Base-by-base conservation (phyloP, 2,797 vertebrate genomes). In the Coracias cyanogaster region DNA sequence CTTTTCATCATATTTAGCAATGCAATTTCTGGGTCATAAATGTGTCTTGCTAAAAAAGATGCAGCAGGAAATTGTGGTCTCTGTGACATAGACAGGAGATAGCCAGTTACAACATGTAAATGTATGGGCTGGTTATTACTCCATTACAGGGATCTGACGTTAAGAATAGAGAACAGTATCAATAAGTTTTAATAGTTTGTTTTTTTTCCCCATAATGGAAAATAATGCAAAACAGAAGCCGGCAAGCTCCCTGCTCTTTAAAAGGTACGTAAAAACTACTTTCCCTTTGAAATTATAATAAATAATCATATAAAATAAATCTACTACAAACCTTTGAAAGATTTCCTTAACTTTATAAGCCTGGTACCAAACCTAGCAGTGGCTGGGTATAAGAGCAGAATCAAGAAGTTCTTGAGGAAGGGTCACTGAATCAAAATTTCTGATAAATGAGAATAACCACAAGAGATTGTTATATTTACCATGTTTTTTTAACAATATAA, bases 11-110 rank as follows among this genome's bases (percentile, higher is more conserved):
- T 80, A 49, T 88, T 39, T 90, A 78, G 33, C 31, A 81, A 61
- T 85, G 71, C 93, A 89, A 94, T 96, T 97, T 96, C 92, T 95
- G 89, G 93, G 73, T 95, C 83, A 96, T 70, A 95, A 95, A 95
- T 31, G 22, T 70, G 57, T 65, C 70, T 96, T 89, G 17, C 74
- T 86, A 94, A 92, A 58, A 28, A 88, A 86, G 87, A 72, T 70
- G 17, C 9, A 79, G 29, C 29, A 93, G 43, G 10, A 86, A 86
- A 85, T 39, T 54, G 7, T 43, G 25, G 26, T 71, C n/a, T 52
- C 35, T 80, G 6, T 31, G 28, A 64, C 90, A 65, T 26, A 88
- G 6, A n/a, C 20, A 86, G 46, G 33, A 90, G n/a, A 45, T 4
- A 61, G 12, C 48, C 13, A 24, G 37, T 90, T 85, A 12, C 14